Percentiles rank a stretch among this genome's conserved stretches.
These are phyloP conservation scores for Halictus rubicundus DNA, from an alignment of 1,140 invertebrate species.

Conservation along the genomic window DNA sequence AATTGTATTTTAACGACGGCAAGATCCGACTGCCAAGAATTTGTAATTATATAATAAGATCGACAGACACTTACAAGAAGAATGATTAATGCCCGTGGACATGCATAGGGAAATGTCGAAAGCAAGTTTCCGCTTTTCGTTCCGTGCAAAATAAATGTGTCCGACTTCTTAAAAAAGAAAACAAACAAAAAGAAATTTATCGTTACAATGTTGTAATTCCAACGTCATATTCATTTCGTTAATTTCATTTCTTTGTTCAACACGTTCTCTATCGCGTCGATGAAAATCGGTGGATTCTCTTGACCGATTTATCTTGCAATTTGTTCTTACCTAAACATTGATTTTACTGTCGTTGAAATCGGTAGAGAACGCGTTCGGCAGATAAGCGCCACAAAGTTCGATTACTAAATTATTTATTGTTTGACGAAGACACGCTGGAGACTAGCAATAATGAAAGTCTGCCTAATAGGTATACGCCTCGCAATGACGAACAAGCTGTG, in stretches of 20 bases:
- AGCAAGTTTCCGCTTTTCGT: not conserved
- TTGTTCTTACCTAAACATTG: too few species aligned
- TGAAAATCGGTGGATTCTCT: not conserved
- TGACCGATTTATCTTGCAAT: too few species aligned
- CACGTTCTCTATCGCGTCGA: too few species aligned
- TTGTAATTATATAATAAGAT: constrained; percentile 6
- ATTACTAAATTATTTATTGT: constrained; percentile 30
- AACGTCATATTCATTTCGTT: constrained; percentile 6
- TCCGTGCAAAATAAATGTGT: not conserved
- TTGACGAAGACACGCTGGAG: not conserved
- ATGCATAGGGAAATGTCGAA: not conserved
- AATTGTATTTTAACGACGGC: constrained; percentile 20
- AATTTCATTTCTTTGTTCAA: not conserved
- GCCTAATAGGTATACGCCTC: constrained; percentile 27
- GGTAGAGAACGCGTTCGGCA: not conserved
- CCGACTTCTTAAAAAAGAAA: not conserved
- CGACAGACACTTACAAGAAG: not conserved
- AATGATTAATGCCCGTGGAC: not conserved
- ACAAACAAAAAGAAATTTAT: not conserved
- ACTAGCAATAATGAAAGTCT: constrained; percentile 1
- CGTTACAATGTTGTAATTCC: not conserved
- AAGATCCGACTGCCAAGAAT: constrained; percentile 16
- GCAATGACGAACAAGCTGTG: not conserved
- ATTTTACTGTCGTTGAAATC: too few species aligned
- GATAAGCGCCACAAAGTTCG: not conserved